These are phyloP conservation scores for Zosterops pallidus DNA, from an alignment of 2,113 vertebrate species.

Conservation along the genomic window DNA sequence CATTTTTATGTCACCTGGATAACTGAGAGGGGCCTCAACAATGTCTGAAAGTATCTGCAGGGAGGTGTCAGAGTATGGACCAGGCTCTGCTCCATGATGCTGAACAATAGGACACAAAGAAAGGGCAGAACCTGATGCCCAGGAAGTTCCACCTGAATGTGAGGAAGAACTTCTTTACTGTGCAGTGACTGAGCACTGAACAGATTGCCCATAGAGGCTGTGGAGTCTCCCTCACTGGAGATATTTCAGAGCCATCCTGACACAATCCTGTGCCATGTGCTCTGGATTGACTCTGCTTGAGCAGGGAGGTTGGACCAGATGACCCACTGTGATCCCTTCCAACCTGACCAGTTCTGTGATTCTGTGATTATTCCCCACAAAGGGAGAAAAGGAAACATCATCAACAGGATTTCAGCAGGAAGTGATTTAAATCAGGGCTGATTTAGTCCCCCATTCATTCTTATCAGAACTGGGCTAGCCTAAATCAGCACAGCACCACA, in stretches of 20 bases:
- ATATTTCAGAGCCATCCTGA: not conserved
- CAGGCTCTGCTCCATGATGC: not conserved
- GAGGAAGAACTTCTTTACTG: not conserved
- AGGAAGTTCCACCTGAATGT: not conserved
- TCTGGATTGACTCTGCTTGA: not conserved
- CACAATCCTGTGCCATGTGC: not conserved
- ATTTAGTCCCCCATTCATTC: not conserved
- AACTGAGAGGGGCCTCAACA: not conserved
- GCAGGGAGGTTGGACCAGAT: not conserved
- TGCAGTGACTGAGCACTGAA: not conserved
- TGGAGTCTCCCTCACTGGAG: not conserved
- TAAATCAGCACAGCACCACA: not conserved
- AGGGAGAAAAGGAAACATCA: not conserved
- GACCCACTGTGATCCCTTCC: not conserved
- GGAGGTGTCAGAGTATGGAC: not conserved
- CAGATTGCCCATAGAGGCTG: not conserved
- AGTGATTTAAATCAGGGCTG: not conserved
- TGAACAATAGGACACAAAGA: not conserved
- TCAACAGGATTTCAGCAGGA: not conserved
- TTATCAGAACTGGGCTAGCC: not conserved
- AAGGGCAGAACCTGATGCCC: not conserved
- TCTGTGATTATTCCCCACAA: not conserved
- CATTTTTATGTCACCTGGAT: not conserved
- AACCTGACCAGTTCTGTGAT: not conserved
- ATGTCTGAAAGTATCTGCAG: not conserved